Evolutionary conservation across 2,888 invertebrate genomes (phyloP).

Genomic region (Leptinotarsa rubiginosa): DNA sequence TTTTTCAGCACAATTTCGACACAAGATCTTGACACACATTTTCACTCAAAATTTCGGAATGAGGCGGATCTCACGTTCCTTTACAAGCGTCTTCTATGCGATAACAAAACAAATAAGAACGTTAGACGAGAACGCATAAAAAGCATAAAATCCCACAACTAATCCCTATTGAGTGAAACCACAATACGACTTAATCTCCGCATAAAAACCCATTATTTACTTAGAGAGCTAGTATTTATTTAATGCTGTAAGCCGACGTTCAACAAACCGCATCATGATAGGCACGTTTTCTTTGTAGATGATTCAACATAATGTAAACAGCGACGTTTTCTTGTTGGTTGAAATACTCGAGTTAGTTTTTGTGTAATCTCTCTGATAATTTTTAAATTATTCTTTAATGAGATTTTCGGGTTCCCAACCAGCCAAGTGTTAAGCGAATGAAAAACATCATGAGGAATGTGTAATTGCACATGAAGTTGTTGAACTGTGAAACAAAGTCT

Average conservation of each 20-base stretch:
- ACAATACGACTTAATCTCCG: slow-evolving; percentile 45
- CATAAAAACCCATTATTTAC: slow-evolving; percentile 49
- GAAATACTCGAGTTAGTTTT: slow-evolving; percentile 26
- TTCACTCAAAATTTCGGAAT: neutral
- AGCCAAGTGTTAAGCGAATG: slow-evolving; percentile 31
- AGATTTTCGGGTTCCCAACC: slow-evolving; percentile 41
- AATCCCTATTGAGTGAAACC: slow-evolving; percentile 43
- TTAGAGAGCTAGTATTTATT: slow-evolving; percentile 45
- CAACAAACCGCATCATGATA: slow-evolving; percentile 48
- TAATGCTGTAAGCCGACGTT: slow-evolving; percentile 44
- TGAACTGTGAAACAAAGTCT: neutral
- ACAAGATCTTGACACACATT: neutral
- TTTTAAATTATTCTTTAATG: slow-evolving; percentile 36
- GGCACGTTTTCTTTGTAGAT: slow-evolving; percentile 47
- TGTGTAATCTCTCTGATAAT: slow-evolving; percentile 30
- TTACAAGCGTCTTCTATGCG: neutral
- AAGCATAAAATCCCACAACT: slow-evolving; percentile 42
- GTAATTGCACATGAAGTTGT: neutral
- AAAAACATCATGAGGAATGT: neutral
- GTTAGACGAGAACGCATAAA: slow-evolving; percentile 17
- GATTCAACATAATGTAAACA: slow-evolving; percentile 43
- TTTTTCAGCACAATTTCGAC: neutral
- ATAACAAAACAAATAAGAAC: slow-evolving; percentile 12
- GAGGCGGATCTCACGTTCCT: neutral
- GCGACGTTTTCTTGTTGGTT: slow-evolving; percentile 34